Evolutionary conservation across 1,140 invertebrate genomes (phyloP).

Genomic region (Araneus ventricosus): DNA sequence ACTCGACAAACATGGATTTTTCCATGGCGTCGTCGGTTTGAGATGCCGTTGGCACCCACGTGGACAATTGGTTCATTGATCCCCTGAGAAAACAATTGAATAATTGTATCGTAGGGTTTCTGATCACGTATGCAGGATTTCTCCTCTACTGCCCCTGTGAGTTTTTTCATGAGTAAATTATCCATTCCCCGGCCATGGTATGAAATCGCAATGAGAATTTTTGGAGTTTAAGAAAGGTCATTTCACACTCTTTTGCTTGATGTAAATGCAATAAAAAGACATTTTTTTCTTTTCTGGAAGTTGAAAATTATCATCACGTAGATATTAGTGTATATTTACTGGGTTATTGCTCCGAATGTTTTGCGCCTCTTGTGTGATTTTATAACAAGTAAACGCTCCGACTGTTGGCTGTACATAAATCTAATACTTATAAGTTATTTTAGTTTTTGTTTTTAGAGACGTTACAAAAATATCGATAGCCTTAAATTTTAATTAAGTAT

Average conservation of each 20-base stretch:
- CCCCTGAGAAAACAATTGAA: neutral
- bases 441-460: too few relatives aligned
- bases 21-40: neutral
- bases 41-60: conserved; percentile 9
- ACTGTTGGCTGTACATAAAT: too few relatives aligned
- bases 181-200: neutral
- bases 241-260: neutral
- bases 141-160: neutral
- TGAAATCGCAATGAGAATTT: neutral
- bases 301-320: too few relatives aligned
- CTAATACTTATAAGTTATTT: too few relatives aligned
- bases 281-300: too few relatives aligned
- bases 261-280: too few relatives aligned
- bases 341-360: too few relatives aligned
- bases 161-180: neutral
- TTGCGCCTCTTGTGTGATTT: too few relatives aligned
- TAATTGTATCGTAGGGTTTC: neutral
- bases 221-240: neutral
- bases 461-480: too few relatives aligned
- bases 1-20: neutral
- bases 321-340: too few relatives aligned
- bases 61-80: conserved; percentile 48
- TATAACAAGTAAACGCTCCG: too few relatives aligned
- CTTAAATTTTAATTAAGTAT: too few relatives aligned
- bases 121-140: conserved; percentile 16